Conservation (phyloP, 2,888 invertebrate genomes). For the Liopterus haemorrhoidalis region DNA sequence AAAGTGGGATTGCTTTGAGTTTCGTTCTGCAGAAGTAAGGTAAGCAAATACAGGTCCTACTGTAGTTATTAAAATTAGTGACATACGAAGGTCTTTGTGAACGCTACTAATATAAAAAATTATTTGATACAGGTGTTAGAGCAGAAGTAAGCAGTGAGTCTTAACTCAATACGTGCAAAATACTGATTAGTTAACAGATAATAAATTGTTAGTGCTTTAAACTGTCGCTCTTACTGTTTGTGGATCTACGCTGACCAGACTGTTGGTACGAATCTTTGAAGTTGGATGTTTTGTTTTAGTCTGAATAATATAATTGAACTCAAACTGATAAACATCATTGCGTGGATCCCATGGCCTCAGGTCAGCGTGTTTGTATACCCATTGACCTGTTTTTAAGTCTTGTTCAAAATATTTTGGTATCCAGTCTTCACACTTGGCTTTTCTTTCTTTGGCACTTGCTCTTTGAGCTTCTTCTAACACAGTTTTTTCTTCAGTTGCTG, state of each 20-base stretch:
- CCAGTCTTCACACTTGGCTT: conserved; percentile 62
- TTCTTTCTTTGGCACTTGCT: conserved; percentile 62
- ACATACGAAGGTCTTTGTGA: no score
- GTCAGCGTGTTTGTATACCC: conserved; percentile 74
- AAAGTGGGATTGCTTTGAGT: no score
- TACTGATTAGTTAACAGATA: no score
- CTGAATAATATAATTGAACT: conserved; percentile 71
- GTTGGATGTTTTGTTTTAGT: conserved; percentile 72
- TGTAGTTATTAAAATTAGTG: no score
- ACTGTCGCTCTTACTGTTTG: conserved; percentile 41
- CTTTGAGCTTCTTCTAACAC: conserved; percentile 83
- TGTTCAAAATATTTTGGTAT: conserved; percentile 68
- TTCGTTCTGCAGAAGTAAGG: no score
- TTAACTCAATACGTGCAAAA: no score
- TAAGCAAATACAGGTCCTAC: no score
- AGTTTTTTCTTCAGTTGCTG: conserved; percentile 89
- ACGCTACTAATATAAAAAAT: no score
- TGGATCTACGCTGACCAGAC: conserved; percentile 62
- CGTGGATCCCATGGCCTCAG: conserved; percentile 82
- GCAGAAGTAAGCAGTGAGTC: no score
- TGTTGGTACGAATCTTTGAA: conserved; percentile 65
- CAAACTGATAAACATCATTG: conserved; percentile 82
- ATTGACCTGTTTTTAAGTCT: conserved; percentile 49
- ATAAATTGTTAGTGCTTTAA: no score
- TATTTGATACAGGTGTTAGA: no score